Evolutionary conservation across 2,113 vertebrate species (phyloP).

Genomic region (Protobothrops mucrosquamatus): DNA sequence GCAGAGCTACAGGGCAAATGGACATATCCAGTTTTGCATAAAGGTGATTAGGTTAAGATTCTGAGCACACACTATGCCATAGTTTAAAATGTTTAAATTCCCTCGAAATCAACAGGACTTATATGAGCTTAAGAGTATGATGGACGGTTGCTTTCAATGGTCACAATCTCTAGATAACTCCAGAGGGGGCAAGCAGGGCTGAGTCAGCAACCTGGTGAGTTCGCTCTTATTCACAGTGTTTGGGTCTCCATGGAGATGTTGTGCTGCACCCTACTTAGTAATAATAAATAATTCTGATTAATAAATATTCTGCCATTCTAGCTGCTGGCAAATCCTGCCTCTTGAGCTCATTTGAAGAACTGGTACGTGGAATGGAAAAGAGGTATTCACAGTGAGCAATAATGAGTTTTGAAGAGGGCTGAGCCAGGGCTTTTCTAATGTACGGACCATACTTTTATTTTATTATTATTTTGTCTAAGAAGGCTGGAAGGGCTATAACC

Average conservation of each 20-base stretch:
- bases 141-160: not conserved
- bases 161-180: not conserved
- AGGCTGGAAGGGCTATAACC: not conserved
- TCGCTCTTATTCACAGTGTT: conserved; percentile 26
- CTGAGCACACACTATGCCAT: not conserved
- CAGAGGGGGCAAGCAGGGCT: conserved; percentile 13
- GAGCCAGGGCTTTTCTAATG: not conserved
- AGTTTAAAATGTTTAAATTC: not conserved
- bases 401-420: not conserved
- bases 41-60: not conserved
- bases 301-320: conserved; percentile 3
- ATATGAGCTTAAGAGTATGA: not conserved
- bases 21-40: not conserved
- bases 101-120: not conserved
- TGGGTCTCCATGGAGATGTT: conserved; percentile 30
- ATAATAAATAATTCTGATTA: conserved; percentile 14
- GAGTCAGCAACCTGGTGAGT: conserved; percentile 16
- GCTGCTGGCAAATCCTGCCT: not conserved
- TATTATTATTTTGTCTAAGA: not conserved
- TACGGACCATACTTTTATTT: not conserved
- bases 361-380: not conserved
- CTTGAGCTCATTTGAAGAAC: not conserved
- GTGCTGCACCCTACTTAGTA: conserved; percentile 6
- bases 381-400: not conserved
- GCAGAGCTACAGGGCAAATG: not conserved